Percentiles rank a stretch among this genome's conserved stretches.
phyloP scores from a whole-genome alignment of 2,797 vertebrate genomes.

The Saxicola maurus region DNA sequence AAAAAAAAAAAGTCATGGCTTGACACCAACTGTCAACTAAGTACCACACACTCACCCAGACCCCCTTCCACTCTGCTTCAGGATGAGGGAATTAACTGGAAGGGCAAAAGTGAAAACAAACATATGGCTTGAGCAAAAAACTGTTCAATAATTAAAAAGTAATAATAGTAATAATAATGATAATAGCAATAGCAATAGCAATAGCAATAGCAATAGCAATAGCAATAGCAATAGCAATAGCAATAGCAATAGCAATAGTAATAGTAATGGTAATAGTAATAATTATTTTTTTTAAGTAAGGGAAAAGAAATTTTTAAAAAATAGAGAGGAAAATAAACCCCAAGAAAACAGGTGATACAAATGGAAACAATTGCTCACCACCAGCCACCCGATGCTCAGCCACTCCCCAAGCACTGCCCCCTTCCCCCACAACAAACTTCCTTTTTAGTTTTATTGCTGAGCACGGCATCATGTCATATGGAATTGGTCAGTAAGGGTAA shows the following conservation, averaged over 20 bases:
- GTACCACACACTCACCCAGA: not conserved
- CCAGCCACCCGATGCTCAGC: rapidly evolving
- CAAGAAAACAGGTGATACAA: not conserved
- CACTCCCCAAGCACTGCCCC: rapidly evolving
- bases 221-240: no score
- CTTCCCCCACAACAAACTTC: rapidly evolving
- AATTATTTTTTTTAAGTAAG: rapidly evolving
- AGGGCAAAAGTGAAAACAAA: not conserved
- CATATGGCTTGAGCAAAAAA: not conserved
- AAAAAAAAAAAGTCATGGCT: not conserved
- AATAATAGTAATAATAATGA: not conserved
- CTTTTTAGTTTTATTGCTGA: not conserved
- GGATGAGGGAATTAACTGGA: rapidly evolving
- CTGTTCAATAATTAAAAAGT: not conserved
- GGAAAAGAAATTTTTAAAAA: not conserved
- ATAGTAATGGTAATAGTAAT: not conserved
- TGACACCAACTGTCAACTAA: not conserved
- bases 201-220: no score
- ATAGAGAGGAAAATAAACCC: not conserved
- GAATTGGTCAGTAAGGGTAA: not conserved
- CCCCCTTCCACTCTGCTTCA: rapidly evolving
- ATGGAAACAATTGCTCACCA: not conserved
- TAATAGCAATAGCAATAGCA: no score
- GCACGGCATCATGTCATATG: rapidly evolving
- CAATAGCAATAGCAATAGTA: not conserved